Base-by-base conservation (phyloP, 2,797 vertebrate species). In the Knipowitschia caucasica region DNA sequence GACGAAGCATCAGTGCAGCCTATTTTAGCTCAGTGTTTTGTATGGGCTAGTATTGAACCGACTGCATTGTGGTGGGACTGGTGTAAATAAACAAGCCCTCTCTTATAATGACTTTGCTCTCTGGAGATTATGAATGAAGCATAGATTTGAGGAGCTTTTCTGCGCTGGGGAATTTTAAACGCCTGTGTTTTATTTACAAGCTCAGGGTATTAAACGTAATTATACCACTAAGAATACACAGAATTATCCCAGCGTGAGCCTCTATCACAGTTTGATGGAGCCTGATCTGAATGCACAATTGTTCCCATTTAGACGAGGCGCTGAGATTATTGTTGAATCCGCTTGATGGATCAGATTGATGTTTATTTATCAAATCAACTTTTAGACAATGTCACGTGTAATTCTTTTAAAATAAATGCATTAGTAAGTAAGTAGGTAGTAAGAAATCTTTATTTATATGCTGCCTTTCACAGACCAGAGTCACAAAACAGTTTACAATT, bases 201-300 rank as follows among this genome's bases (percentile, higher is more conserved):
- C 54, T 59, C 33, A 53, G 67, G 65, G 65, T 70, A 77, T 83
- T 80, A 69, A 69, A 81, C 74, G 76, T 78, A 81, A 86, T 86
- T 81, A 83, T 58, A 69, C 57, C 64, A 72, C 62, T 64, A 64
- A 72, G 73, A 82, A 78, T 67, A 80, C 72, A 73, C 21, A 78
- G 78, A 78, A 84, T 84, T 80, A 82, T 53, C 75, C 1, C 81
- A 73, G 78, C 64, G 18, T 58, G 73, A 59, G 58, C 50, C 68
- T 65, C 30, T 29, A 29, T 26, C 65, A 31, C 34, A 61, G 66
- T 64, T 36, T 30, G 50, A 43, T 0, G 9, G 10, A 11, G 10
- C 44, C 58, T 56, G 64, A 69, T 68, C 44, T 57, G 45, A 40
- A 39, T 40, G 1, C 69, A 15, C n/a, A 68, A 75, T 82, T 78